Percentiles rank a stretch among this genome's conserved stretches.
Evolutionary conservation across 2,113 vertebrate genomes (phyloP).

Genomic region (Myiagra hebetior): DNA sequence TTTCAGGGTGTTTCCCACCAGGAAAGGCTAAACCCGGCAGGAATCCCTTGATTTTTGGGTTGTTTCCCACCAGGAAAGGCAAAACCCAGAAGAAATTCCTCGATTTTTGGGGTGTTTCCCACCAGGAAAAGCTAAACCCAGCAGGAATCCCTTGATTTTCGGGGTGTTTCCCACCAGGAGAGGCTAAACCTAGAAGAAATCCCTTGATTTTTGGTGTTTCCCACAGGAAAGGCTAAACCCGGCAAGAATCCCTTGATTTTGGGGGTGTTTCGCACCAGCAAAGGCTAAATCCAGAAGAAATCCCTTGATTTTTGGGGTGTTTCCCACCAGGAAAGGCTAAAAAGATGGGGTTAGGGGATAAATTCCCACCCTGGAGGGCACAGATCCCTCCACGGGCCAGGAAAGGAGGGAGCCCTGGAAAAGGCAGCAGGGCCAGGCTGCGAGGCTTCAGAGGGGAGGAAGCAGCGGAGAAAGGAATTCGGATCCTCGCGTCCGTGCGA

Average conservation of each 20-base stretch:
- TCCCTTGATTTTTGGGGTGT: background rate
- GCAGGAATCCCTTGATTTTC: background rate
- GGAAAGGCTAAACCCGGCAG: background rate
- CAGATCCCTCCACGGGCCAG: background rate
- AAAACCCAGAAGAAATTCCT: background rate
- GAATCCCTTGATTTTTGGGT: background rate
- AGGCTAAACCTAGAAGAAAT: background rate
- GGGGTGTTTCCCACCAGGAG: background rate
- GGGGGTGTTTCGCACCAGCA: accelerated
- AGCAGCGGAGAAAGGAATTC: background rate
- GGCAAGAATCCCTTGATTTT: background rate
- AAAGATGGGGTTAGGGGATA: background rate
- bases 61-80: background rate
- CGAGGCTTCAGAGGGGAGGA: background rate
- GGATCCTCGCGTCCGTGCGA: background rate
- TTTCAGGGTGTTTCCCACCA: background rate
- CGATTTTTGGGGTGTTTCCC: background rate
- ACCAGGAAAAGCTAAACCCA: background rate
- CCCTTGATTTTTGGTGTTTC: background rate
- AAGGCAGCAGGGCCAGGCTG: background rate
- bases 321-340: background rate
- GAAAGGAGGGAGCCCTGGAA: background rate
- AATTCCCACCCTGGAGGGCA: background rate
- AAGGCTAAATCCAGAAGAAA: background rate
- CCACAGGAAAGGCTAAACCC: background rate